phyloP scores from a whole-genome alignment of 2,113 vertebrate species.

The Rhinoptilus africanus region DNA sequence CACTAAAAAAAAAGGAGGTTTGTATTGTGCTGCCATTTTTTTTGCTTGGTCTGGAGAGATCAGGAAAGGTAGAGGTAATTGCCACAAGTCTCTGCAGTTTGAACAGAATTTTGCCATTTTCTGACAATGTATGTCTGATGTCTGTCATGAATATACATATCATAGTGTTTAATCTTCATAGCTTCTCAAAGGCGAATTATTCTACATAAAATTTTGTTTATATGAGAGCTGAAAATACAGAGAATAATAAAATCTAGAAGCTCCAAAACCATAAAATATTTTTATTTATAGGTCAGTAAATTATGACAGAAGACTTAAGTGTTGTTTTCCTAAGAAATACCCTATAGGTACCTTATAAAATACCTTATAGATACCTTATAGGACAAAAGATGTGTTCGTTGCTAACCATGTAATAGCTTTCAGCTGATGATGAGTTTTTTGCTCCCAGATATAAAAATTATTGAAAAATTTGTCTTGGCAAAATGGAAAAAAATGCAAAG shows the following conservation, averaged over 20 bases:
- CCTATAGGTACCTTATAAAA: too few relatives aligned
- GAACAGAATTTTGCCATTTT: neutral
- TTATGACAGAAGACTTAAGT: neutral
- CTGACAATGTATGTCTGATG: neutral
- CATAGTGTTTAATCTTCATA: neutral
- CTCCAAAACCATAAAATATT: neutral
- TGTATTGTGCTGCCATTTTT: neutral
- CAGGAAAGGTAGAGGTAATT: neutral
- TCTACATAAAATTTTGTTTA: neutral
- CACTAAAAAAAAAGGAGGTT: neutral
- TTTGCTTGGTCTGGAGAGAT: neutral
- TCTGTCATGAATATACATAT: neutral
- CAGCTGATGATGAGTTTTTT: neutral
- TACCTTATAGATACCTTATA: too few relatives aligned
- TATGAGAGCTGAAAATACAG: neutral
- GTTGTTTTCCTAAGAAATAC: neutral
- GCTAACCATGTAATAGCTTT: neutral
- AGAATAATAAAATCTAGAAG: neutral
- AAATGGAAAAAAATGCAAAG: neutral
- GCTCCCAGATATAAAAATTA: neutral
- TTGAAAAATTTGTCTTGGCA: neutral
- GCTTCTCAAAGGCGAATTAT: neutral
- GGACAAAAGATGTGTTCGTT: neutral
- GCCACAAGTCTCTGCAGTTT: neutral
- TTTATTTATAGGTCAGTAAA: neutral